These are phyloP conservation scores for Ephestia elutella DNA, from an alignment of 1,140 invertebrate species.

Conservation along the genomic window DNA sequence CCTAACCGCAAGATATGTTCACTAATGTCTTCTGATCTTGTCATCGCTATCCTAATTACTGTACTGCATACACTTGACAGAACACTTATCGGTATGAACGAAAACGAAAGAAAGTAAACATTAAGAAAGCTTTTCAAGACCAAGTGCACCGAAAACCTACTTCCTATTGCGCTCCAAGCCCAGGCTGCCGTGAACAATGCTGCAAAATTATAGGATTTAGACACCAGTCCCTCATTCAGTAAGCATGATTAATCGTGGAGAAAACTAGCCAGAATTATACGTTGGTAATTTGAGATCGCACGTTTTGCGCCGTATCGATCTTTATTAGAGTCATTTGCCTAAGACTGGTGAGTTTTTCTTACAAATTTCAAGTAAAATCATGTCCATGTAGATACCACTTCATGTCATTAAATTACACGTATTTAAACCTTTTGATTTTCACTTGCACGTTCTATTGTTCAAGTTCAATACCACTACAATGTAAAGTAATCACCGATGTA, in stretches of 20 bases:
- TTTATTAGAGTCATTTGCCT: conserved; percentile 42
- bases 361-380: conserved; percentile 32
- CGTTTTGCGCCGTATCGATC: conserved; percentile 38
- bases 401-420: conserved; percentile 30
- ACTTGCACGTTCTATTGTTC: conserved; percentile 30
- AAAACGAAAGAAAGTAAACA: conserved; percentile 15
- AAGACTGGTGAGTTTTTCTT: conserved; percentile 36
- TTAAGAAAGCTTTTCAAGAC: conserved; percentile 44
- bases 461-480: background rate
- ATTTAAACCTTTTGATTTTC: conserved; percentile 29
- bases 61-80: too few relatives aligned
- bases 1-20: conserved; percentile 29
- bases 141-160: conserved; percentile 62
- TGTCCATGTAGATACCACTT: conserved; percentile 26
- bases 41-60: too few relatives aligned
- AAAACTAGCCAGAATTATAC: conserved; percentile 51
- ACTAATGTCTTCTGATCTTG: too few relatives aligned
- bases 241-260: conserved; percentile 62
- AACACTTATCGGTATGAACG: too few relatives aligned
- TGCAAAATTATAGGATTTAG: conserved; percentile 64
- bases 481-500: conserved; percentile 17
- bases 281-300: conserved; percentile 48
- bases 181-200: conserved; percentile 49
- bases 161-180: conserved; percentile 44
- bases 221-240: conserved; percentile 48